Conservation (phyloP, 2,113 vertebrate species). For the Vidua macroura region DNA sequence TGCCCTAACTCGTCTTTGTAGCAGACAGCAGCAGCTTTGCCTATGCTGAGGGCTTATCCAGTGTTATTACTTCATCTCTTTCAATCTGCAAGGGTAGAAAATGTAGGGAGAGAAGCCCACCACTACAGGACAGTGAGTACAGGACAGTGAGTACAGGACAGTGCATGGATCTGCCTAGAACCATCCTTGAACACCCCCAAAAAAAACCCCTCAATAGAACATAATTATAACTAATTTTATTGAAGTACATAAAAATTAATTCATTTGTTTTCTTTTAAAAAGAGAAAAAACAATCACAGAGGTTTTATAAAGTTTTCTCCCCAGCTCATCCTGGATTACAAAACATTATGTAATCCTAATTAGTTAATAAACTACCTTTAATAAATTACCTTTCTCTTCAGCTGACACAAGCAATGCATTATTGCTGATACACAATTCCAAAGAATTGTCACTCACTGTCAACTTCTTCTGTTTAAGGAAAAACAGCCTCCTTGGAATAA, state of each 20-base stretch:
- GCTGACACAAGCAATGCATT: neutral
- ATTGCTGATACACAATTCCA: neutral
- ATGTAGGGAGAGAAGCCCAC: neutral
- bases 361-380: neutral
- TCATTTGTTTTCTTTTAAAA: neutral
- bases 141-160: neutral
- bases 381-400: neutral
- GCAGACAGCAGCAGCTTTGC: neutral
- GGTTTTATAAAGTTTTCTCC: neutral
- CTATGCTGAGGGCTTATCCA: neutral
- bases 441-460: neutral
- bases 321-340: neutral
- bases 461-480: neutral
- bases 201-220: accelerated
- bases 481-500: neutral
- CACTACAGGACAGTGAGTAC: accelerated
- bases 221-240: neutral
- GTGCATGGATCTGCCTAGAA: neutral
- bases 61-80: neutral
- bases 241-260: neutral
- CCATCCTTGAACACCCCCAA: neutral
- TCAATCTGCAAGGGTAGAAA: neutral
- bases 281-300: neutral
- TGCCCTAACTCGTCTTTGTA: neutral
- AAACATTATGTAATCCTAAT: neutral